Conservation (phyloP, 2,113 vertebrate genomes). For the Percopsis transmontana region DNA sequence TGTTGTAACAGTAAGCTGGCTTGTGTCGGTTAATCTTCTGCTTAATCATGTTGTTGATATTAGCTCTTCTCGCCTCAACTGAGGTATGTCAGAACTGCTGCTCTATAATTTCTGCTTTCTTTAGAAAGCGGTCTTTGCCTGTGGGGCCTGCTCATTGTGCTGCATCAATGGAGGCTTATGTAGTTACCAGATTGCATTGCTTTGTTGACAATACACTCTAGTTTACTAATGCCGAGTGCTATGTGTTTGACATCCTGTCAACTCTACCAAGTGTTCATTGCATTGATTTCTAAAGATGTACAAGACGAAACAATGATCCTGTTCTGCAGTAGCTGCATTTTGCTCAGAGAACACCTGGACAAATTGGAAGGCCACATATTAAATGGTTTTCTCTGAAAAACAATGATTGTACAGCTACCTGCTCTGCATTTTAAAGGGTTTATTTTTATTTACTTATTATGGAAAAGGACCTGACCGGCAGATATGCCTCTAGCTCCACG, state of each 20-base stretch:
- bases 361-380: conserved; percentile 13
- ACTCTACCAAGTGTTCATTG: conserved; percentile 39
- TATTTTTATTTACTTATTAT: conserved; percentile 57
- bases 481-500: conserved; percentile 39
- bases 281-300: conserved; percentile 44
- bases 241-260: conserved; percentile 56
- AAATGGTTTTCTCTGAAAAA: not conserved
- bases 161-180: conserved; percentile 41
- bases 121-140: conserved; percentile 43
- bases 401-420: not conserved
- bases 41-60: conserved; percentile 70
- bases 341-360: conserved; percentile 54
- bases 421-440: conserved; percentile 13
- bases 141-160: conserved; percentile 53
- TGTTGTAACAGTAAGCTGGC: conserved; percentile 48
- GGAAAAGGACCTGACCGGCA: conserved; percentile 47
- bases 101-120: conserved; percentile 45
- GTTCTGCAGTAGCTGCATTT: conserved; percentile 50
- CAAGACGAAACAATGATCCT: conserved; percentile 51
- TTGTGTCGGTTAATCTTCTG: conserved; percentile 65
- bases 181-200: conserved; percentile 46
- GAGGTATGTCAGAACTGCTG: conserved; percentile 65
- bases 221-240: conserved; percentile 27
- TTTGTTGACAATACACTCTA: conserved; percentile 46
- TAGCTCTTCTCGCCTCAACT: conserved; percentile 66